phyloP scores from a whole-genome alignment of 2,888 invertebrate species.

The Ellobium chinense region DNA sequence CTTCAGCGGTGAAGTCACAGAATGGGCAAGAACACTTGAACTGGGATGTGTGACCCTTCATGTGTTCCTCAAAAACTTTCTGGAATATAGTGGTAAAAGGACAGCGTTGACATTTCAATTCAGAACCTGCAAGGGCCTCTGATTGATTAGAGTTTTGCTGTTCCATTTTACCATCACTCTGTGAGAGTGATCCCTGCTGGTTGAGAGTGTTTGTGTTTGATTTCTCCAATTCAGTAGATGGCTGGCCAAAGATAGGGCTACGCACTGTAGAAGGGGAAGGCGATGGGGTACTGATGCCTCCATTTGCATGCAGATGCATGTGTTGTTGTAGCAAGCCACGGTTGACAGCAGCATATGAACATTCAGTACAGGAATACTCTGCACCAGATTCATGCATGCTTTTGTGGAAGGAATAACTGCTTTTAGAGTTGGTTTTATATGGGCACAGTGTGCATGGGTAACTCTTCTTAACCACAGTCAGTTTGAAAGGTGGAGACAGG shows the following conservation, averaged over 20 bases:
- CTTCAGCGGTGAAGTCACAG: slow-evolving; percentile 67
- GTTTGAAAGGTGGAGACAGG: slow-evolving; percentile 50
- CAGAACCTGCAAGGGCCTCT: slow-evolving; percentile 41
- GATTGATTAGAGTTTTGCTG: slow-evolving; percentile 56
- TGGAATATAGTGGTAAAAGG: slow-evolving; percentile 67
- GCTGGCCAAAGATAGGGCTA: not conserved
- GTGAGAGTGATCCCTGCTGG: no score
- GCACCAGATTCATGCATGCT: slow-evolving; percentile 50
- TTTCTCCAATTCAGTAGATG: not conserved
- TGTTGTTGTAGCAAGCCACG: slow-evolving; percentile 68
- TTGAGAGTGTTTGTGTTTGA: slow-evolving; percentile 48
- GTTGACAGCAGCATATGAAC: slow-evolving; percentile 69
- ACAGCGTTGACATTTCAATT: slow-evolving; percentile 70
- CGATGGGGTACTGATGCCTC: not conserved
- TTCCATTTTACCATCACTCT: slow-evolving; percentile 53
- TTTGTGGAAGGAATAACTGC: slow-evolving; percentile 53
- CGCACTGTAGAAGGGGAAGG: not conserved
- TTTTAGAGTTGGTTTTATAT: slow-evolving; percentile 56
- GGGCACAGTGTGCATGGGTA: slow-evolving; percentile 59
- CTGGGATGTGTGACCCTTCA: slow-evolving; percentile 58
- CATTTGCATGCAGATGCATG: slow-evolving; percentile 59
- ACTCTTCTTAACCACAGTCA: slow-evolving; percentile 50
- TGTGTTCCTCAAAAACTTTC: slow-evolving; percentile 63
- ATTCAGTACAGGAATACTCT: slow-evolving; percentile 62
- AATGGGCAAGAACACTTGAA: slow-evolving; percentile 64